Percentiles rank a stretch among this genome's conserved stretches.
These are phyloP conservation scores for Pygocentrus nattereri DNA, from an alignment of 2,797 vertebrate genomes.

Conservation along the genomic window DNA sequence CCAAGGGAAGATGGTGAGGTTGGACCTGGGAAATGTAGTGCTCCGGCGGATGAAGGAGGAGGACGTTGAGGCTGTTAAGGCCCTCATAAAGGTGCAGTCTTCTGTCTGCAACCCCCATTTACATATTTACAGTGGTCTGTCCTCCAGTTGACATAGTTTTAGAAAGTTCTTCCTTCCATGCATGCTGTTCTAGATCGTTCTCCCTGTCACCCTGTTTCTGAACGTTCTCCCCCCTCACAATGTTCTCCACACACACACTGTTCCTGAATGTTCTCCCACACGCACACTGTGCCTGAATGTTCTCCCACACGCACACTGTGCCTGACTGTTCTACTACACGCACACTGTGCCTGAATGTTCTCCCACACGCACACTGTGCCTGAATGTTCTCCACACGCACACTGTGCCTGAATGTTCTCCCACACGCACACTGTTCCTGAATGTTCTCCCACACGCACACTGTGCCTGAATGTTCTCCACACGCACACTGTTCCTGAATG, in stretches of 20 bases:
- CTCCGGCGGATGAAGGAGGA: constrained; percentile 88
- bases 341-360: neutral
- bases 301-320: neutral
- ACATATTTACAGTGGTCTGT: no score
- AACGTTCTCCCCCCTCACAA: no score
- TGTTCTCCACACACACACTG: no score
- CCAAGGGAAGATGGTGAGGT: constrained; percentile 72
- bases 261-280: neutral
- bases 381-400: no score
- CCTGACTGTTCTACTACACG: neutral
- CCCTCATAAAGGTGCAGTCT: constrained; percentile 84
- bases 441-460: no score
- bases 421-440: no score
- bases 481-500: no score
- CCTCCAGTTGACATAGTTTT: no score
- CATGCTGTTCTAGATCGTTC: neutral
- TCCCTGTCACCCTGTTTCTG: neutral
- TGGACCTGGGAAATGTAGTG: constrained; percentile 79
- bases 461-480: no score
- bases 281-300: no score
- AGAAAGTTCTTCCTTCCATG: no score
- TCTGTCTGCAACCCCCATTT: neutral
- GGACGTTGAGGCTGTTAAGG: constrained; percentile 86
- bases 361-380: no score
- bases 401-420: neutral